A percentile compares a stretch with the other conserved stretches of the same genome.
Evolutionary conservation across 2,113 vertebrate genomes (phyloP).

Genomic region (Gallinago jamesoni): DNA sequence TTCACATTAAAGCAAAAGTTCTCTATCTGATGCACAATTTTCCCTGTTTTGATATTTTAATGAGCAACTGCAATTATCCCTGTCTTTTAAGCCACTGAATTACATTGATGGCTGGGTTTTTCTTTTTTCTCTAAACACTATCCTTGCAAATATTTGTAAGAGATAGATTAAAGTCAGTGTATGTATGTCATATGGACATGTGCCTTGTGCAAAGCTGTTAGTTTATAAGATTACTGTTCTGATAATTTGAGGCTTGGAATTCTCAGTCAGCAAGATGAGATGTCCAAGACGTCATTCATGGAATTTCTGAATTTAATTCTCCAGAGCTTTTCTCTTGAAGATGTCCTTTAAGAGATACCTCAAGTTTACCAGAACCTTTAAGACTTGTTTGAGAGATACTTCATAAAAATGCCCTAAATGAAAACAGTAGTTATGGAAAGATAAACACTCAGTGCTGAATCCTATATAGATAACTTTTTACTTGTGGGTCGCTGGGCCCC

Average conservation of each 20-base stretch:
- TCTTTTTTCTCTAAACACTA: background rate
- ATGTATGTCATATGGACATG: background rate
- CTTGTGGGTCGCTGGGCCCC: background rate
- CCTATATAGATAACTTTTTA: background rate
- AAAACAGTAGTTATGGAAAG: background rate
- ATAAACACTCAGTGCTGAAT: background rate
- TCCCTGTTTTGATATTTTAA: background rate
- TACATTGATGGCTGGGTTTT: background rate
- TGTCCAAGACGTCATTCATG: background rate
- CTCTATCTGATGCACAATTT: background rate
- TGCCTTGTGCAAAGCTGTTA: background rate
- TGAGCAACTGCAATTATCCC: background rate
- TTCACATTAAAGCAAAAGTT: background rate
- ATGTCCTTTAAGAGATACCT: background rate
- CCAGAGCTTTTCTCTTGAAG: background rate
- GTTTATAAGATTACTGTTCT: background rate
- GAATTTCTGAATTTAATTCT: background rate
- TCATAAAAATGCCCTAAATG: background rate
- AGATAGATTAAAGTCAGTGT: background rate
- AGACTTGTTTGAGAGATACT: background rate
- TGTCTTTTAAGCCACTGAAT: background rate
- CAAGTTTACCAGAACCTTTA: background rate
- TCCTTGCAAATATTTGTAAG: background rate
- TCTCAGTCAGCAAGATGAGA: background rate
- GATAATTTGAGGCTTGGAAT: background rate